Evolutionary conservation across 1,140 invertebrate genomes (phyloP), one percentile per base, ranked within the genome.

Genomic region (Platyscapa corneri): DNA sequence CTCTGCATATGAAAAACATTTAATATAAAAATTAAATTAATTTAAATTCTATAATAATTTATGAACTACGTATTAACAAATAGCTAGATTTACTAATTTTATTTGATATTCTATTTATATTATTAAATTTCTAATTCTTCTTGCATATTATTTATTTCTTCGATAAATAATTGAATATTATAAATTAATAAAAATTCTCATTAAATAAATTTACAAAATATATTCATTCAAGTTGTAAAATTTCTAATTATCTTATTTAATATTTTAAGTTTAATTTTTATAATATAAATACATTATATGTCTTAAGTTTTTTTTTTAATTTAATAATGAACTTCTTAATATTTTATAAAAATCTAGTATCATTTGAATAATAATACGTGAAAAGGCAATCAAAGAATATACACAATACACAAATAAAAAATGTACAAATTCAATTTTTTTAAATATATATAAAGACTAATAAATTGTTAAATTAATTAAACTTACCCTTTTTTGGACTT

Each of bases 401-500:
- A 23, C 27, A 60, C 5, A 27, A 10, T 5, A 60, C 3, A 27
- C n/a, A 60, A 60, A 27, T 5, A 60, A 60, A 3, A 20, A 53
- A 53, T 7, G 49, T 18, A 53, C 6, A 53, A 53, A 53, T 53
- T 53, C 7, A 20, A 53, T 14, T 12, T 14, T 53, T 12, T 12
- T n/a, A n/a, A n/a, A n/a, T n/a, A n/a, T n/a, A n/a, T n/a, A n/a
- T n/a, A n/a, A 53, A 16, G 18, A 14, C 18, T 2, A 12, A 53
- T 53, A 14, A 14, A 20, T 64, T 64, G n/a, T n/a, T n/a, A 64
- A 64, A n/a, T n/a, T 30, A 64, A 30, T 64, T 39, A 77, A 84
- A 93, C 94, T 94, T 95, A 97, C 96, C 93, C 93, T 90, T 94
- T 95, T 89, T 97, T 96, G 30, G 95, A 93, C 89, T 95, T 97